These are phyloP conservation scores for Suricata suricatta DNA, from an alignment of 2,113 vertebrate genomes.

Conservation along the genomic window DNA sequence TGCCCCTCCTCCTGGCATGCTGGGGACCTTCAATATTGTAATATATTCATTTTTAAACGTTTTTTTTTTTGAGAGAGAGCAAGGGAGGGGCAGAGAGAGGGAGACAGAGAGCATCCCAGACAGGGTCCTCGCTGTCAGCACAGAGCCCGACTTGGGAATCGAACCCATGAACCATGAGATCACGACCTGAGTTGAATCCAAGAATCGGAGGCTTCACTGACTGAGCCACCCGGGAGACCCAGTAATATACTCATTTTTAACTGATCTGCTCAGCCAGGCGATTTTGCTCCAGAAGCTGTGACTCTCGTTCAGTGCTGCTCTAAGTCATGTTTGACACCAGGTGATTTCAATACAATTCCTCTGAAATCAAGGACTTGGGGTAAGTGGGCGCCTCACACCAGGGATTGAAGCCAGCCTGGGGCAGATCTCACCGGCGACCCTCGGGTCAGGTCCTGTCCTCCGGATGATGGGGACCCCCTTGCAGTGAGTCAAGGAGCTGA, in stretches of 20 bases:
- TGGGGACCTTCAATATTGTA: not conserved
- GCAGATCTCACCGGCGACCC: not conserved
- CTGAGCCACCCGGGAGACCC: too few species aligned
- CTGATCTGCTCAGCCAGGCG: not conserved
- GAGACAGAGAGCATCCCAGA: too few species aligned
- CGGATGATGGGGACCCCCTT: rapidly evolving
- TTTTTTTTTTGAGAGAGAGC: too few species aligned
- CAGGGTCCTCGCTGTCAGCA: too few species aligned
- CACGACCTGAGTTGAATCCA: too few species aligned
- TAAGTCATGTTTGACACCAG: not conserved
- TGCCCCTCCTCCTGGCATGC: not conserved
- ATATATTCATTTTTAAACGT: not conserved
- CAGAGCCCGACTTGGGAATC: too few species aligned
- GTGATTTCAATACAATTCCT: not conserved
- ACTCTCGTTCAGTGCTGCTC: not conserved
- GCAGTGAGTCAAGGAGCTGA: too few species aligned
- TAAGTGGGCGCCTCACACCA: not conserved
- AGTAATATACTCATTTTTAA: not conserved
- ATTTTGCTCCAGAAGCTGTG: not conserved
- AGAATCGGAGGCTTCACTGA: too few species aligned
- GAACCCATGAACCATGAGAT: too few species aligned
- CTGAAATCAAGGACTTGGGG: not conserved
- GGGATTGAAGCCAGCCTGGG: rapidly evolving
- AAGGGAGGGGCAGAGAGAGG: too few species aligned
- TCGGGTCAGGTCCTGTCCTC: not conserved